Evolutionary conservation across 2,888 invertebrate genomes (phyloP).

Genomic region (Frankliniella fusca): DNA sequence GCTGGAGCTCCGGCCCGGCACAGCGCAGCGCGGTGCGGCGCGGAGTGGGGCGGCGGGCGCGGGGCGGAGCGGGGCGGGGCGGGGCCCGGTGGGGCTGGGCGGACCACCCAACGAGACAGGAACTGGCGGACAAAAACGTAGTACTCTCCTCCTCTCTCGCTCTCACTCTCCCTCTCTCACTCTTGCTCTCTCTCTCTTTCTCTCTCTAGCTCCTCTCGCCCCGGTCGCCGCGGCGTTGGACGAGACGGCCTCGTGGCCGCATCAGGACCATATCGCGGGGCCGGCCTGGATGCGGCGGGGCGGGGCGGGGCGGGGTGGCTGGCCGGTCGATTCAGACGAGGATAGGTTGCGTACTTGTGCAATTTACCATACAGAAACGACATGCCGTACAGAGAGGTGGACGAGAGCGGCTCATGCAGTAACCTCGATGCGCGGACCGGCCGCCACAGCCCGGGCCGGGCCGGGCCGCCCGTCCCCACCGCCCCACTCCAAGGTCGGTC

Average conservation of each 20-base stretch:
- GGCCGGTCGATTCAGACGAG: neutral
- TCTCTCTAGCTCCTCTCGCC: neutral
- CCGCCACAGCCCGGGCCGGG: neutral
- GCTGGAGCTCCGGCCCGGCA: neutral
- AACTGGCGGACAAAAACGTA: slow-evolving; percentile 24
- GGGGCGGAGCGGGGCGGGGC: neutral
- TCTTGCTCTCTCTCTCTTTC: neutral
- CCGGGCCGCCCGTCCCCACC: neutral
- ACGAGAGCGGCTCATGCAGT: neutral
- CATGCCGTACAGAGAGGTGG: neutral
- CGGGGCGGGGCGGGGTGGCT: neutral
- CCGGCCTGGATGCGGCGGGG: neutral
- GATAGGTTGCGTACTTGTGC: no score
- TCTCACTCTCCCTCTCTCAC: neutral
- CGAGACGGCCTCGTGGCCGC: neutral
- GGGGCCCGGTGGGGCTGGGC: neutral
- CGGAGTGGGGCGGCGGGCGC: neutral
- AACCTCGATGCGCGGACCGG: neutral
- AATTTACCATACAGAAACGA: neutral
- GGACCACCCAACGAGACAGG: slow-evolving; percentile 23
- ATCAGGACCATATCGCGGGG: neutral
- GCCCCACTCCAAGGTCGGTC: neutral
- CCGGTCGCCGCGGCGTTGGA: neutral
- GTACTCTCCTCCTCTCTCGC: neutral
- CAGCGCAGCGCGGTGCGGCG: neutral